Evolutionary conservation across 2,888 invertebrate species (phyloP).

Genomic region (Lasioglossum villosulum): DNA sequence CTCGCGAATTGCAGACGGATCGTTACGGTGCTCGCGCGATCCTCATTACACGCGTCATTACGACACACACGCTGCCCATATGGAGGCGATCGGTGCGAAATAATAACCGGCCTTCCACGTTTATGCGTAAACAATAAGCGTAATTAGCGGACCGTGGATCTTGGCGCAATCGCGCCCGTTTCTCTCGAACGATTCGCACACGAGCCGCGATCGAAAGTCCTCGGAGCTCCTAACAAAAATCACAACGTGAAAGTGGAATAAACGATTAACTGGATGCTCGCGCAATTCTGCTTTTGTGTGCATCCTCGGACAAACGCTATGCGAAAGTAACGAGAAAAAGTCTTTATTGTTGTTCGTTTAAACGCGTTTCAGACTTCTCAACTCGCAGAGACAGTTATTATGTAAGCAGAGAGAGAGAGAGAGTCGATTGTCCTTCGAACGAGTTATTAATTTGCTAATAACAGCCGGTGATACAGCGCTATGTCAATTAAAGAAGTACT

Average conservation of each 20-base stretch:
- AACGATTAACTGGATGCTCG: not conserved
- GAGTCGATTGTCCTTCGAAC: not conserved
- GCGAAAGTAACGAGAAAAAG: not conserved
- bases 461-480: not conserved
- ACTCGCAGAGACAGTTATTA: not conserved
- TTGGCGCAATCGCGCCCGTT: not conserved
- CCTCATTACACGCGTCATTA: not conserved
- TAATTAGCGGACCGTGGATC: slow-evolving; percentile 7
- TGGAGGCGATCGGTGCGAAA: not conserved
- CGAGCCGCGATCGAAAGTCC: not conserved
- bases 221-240: not conserved
- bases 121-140: not conserved
- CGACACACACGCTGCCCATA: not conserved
- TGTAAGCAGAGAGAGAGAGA: not conserved
- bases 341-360: not conserved
- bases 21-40: slow-evolving; percentile 5
- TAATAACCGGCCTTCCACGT: slow-evolving; percentile 2
- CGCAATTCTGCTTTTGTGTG: not conserved
- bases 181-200: not conserved
- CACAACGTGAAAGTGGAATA: not conserved
- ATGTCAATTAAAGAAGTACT: not conserved
- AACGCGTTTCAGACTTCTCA: not conserved
- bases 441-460: not conserved
- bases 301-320: not conserved
- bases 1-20: slow-evolving; percentile 31